A percentile compares a stretch with the other conserved stretches of the same genome.
Conservation (phyloP, 2,888 invertebrate species). For the Scelioninae gen. 2 region DNA sequence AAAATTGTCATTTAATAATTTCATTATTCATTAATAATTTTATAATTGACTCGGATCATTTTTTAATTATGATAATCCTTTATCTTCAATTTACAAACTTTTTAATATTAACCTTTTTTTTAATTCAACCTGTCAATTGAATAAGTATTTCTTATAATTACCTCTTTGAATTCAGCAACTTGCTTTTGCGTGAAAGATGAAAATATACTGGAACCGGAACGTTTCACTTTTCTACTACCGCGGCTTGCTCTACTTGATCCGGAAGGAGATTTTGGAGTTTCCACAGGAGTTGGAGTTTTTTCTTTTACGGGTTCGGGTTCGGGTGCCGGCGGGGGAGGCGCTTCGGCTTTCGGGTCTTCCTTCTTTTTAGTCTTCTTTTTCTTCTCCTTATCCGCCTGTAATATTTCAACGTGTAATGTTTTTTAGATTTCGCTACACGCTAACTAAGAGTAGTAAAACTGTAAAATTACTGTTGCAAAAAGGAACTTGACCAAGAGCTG, state of each 20-base stretch:
- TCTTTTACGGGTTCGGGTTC: slow-evolving; percentile 80
- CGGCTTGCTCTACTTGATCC: slow-evolving; percentile 84
- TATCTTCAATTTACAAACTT: no score
- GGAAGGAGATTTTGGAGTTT: slow-evolving; percentile 75
- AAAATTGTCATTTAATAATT: no score
- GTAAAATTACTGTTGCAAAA: no score
- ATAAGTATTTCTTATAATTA: slow-evolving; percentile 66
- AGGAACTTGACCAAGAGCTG: no score
- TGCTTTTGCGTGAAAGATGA: slow-evolving; percentile 98
- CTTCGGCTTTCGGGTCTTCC: slow-evolving; percentile 85
- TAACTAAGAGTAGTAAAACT: no score
- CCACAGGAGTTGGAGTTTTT: slow-evolving; percentile 76
- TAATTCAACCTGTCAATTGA: no score
- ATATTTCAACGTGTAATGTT: background rate
- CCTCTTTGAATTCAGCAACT: slow-evolving; percentile 97
- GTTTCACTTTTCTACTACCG: slow-evolving; percentile 88
- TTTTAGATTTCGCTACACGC: no score
- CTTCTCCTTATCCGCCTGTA: slow-evolving; percentile 94
- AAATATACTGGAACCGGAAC: slow-evolving; percentile 96
- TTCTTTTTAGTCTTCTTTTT: slow-evolving; percentile 82
- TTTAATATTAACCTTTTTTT: no score
- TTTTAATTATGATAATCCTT: no score
- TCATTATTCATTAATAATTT: no score
- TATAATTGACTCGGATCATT: no score
- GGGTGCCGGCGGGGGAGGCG: slow-evolving; percentile 80